phyloP scores from a whole-genome alignment of 2,113 vertebrate species.

The Gallinago jamesoni region DNA sequence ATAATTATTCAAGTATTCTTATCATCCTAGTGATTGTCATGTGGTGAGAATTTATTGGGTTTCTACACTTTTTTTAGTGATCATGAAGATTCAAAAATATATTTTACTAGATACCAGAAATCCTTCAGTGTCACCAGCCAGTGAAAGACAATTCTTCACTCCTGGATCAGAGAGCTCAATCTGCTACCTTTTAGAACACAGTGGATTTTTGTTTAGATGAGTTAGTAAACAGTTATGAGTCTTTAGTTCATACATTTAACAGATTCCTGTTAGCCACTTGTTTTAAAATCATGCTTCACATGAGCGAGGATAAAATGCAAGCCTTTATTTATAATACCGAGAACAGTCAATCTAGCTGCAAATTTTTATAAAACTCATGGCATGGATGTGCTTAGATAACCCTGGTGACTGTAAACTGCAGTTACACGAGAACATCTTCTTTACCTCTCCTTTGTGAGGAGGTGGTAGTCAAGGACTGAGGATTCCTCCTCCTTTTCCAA shows the following conservation, averaged over 20 bases:
- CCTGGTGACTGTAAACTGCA: not conserved
- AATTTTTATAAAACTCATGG: not conserved
- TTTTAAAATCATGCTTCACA: not conserved
- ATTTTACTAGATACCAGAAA: not conserved
- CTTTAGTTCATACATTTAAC: not conserved
- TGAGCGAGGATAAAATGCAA: not conserved
- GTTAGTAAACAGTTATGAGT: not conserved
- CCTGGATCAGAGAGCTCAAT: not conserved
- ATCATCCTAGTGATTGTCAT: not conserved
- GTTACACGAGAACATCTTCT: not conserved
- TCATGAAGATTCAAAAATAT: not conserved
- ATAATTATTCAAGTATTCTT: not conserved
- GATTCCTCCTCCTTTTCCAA: not conserved
- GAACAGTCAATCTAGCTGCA: not conserved
- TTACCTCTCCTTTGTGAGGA: not conserved
- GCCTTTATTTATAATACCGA: not conserved
- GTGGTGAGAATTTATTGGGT: not conserved
- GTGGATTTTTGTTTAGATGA: not conserved
- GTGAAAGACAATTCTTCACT: not conserved
- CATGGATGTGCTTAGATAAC: not conserved
- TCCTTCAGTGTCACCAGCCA: not conserved
- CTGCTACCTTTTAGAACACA: not conserved
- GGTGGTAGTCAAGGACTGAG: not conserved
- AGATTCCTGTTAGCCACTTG: not conserved
- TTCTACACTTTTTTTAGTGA: not conserved